Conservation (phyloP, 2,113 vertebrate genomes). For the Gnathonemus echidnorhynchus region DNA sequence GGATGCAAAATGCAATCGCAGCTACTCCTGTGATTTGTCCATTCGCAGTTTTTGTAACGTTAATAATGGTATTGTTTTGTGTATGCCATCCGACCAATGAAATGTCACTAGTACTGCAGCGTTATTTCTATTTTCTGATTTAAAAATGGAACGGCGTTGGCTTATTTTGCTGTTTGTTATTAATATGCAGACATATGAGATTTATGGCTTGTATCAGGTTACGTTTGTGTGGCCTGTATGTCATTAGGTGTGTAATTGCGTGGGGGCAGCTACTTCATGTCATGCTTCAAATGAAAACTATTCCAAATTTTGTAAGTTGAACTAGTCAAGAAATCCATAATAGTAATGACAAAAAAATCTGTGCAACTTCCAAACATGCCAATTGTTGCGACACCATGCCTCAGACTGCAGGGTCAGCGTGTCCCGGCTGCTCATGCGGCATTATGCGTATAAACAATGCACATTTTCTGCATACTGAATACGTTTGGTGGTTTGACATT, state of each 20-base stretch:
- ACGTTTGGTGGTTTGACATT: not conserved
- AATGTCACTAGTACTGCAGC: not conserved
- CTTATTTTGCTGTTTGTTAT: not conserved
- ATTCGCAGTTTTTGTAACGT: not conserved
- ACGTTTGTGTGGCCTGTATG: not conserved
- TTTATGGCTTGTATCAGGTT: not conserved
- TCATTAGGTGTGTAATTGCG: not conserved
- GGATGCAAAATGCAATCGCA: not conserved
- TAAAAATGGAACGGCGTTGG: not conserved
- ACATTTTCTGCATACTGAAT: not conserved
- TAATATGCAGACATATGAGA: not conserved
- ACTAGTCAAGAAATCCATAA: not conserved
- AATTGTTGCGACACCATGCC: not conserved
- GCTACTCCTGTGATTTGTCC: not conserved
- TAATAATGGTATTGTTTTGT: not conserved
- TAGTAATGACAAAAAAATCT: not conserved
- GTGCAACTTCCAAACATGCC: not conserved
- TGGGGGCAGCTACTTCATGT: not conserved
- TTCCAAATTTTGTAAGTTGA: not conserved
- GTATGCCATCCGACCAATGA: not conserved
- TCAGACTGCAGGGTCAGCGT: not conserved
- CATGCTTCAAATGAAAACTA: not conserved
- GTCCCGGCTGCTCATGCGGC: not conserved
- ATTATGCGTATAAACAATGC: not conserved
- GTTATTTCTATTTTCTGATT: not conserved